Evolutionary conservation across 2,113 vertebrate species (phyloP).

Genomic region (Motacilla tschutschensis): DNA sequence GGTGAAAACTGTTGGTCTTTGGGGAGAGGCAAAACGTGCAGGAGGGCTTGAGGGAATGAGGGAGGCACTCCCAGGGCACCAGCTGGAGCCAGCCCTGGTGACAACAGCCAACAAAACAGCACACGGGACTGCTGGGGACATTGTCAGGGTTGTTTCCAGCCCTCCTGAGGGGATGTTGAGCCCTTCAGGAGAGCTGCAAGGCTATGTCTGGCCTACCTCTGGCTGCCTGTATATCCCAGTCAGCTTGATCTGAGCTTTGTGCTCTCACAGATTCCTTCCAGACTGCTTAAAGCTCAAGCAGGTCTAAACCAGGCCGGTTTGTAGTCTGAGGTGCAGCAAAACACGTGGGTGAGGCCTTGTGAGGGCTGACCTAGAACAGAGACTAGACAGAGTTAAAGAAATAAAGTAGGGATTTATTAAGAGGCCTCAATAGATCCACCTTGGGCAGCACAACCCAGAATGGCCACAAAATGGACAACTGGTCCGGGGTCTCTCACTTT

Average conservation of each 20-base stretch:
- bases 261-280: not conserved
- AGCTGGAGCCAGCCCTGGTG: not conserved
- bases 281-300: not conserved
- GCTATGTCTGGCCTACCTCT: rapidly evolving
- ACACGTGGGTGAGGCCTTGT: not conserved
- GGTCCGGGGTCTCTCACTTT: rapidly evolving
- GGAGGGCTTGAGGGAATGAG: not conserved
- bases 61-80: not conserved
- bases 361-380: not conserved
- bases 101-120: not conserved
- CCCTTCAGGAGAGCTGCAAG: not conserved
- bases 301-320: not conserved
- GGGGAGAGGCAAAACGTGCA: not conserved
- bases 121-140: not conserved
- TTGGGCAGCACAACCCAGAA: not conserved
- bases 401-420: not conserved
- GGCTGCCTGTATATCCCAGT: not conserved
- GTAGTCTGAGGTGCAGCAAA: not conserved
- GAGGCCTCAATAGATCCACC: not conserved
- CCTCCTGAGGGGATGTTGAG: not conserved
- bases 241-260: not conserved
- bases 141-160: not conserved
- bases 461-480: not conserved
- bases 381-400: not conserved
- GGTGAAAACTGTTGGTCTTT: rapidly evolving